phyloP scores from a whole-genome alignment of 37 sponge, comb jelly and placozoan genomes.

The Aphrocallistes beatrix region DNA sequence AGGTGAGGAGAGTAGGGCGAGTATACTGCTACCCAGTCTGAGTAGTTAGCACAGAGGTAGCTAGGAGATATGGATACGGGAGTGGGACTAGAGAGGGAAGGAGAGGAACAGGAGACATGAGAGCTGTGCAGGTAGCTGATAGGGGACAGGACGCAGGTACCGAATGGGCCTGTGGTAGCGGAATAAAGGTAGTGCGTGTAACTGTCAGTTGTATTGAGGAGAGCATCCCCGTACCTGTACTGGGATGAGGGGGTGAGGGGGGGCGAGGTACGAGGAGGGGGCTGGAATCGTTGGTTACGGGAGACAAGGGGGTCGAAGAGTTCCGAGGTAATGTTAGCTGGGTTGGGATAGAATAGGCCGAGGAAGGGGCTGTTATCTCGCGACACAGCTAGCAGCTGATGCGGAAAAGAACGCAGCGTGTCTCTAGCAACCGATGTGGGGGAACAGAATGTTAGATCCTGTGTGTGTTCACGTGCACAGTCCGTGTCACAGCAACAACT shows the following conservation, averaged over 20 bases:
- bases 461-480: background rate
- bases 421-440: background rate
- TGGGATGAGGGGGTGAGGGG: background rate
- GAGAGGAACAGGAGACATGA: background rate
- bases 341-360: background rate
- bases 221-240: background rate
- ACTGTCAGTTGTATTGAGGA: background rate
- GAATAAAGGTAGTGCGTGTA: background rate
- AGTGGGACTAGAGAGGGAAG: background rate
- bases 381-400: background rate
- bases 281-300: background rate
- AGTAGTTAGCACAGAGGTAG: background rate
- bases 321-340: background rate
- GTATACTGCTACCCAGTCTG: background rate
- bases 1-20: background rate
- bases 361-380: background rate
- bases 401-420: background rate
- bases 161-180: background rate
- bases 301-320: background rate
- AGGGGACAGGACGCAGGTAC: background rate
- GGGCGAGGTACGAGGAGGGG: background rate
- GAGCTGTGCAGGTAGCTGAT: background rate
- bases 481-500: background rate
- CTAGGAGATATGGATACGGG: background rate
- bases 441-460: background rate